A percentile compares a stretch with the other conserved stretches of the same genome.
Conservation (phyloP, 2,888 invertebrate species). For the Pyrrhosoma nymphula region DNA sequence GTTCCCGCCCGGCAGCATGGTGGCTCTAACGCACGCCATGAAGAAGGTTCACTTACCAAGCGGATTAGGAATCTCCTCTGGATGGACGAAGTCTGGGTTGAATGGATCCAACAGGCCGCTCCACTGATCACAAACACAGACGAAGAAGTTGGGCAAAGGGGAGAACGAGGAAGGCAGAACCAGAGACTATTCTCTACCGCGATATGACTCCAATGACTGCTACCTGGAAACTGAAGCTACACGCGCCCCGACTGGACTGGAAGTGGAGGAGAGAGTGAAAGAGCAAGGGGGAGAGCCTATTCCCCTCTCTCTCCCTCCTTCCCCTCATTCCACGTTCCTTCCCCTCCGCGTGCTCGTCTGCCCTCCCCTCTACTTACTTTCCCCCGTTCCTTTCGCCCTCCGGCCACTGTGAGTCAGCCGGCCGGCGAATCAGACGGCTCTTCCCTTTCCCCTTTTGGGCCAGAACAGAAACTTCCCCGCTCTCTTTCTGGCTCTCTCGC, state of each 20-base stretch:
- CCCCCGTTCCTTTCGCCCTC: slow-evolving; percentile 22
- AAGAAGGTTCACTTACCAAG: slow-evolving; percentile 6
- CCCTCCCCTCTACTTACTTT: not conserved
- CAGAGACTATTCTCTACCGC: not conserved
- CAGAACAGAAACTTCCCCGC: not conserved
- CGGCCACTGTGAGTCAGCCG: slow-evolving; percentile 42
- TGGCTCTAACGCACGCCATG: not conserved
- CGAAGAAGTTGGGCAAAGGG: not conserved
- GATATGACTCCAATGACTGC: not conserved
- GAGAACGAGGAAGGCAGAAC: not conserved
- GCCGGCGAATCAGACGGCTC: slow-evolving; percentile 55
- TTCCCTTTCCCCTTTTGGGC: slow-evolving; percentile 5
- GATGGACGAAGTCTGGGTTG: not conserved
- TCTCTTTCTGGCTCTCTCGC: not conserved
- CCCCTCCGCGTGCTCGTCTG: not conserved
- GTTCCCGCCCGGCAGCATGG: not conserved
- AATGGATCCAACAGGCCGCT: slow-evolving; percentile 37
- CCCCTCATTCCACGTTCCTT: not conserved
- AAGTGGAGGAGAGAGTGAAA: slow-evolving; percentile 32
- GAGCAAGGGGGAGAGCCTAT: not conserved
- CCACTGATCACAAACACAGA: slow-evolving; percentile 29
- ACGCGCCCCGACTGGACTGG: not conserved
- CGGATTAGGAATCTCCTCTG: not conserved
- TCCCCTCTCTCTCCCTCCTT: slow-evolving; percentile 28
- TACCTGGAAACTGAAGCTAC: slow-evolving; percentile 48